phyloP scores from a whole-genome alignment of 1,140 invertebrate genomes.

The Micrasema longulum region DNA sequence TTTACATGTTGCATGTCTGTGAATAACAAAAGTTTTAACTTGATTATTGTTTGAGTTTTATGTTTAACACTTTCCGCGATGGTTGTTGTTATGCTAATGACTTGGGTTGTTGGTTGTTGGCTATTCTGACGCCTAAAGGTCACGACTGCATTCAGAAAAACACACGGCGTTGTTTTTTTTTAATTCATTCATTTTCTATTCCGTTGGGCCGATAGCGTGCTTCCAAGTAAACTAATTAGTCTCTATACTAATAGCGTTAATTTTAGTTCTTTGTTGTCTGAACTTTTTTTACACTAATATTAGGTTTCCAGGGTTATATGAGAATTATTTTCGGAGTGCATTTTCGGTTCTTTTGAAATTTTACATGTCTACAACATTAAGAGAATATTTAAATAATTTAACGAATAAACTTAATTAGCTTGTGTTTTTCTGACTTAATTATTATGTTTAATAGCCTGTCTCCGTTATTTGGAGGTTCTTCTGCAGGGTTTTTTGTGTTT shows the following conservation, averaged over 20 bases:
- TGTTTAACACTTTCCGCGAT: too few species aligned
- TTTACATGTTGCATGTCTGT: too few species aligned
- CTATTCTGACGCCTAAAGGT: constrained; percentile 31
- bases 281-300: neutral
- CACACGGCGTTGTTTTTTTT: neutral
- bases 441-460: too few species aligned
- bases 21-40: too few species aligned
- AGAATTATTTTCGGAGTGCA: neutral
- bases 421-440: too few species aligned
- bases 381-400: too few species aligned
- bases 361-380: neutral
- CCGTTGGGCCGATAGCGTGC: constrained; percentile 1
- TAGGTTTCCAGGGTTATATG: neutral
- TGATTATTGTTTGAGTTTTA: too few species aligned
- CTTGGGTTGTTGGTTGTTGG: constrained; percentile 1
- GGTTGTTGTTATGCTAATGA: constrained; percentile 10
- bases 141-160: constrained; percentile 15
- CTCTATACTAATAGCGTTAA: neutral
- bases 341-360: constrained; percentile 1
- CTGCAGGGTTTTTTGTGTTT: too few species aligned
- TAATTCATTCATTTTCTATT: neutral
- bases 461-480: too few species aligned
- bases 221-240: constrained; percentile 25
- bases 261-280: constrained; percentile 28
- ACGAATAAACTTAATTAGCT: too few species aligned